Base-by-base conservation (phyloP, 2,797 vertebrate species). In the Prionace glauca region DNA sequence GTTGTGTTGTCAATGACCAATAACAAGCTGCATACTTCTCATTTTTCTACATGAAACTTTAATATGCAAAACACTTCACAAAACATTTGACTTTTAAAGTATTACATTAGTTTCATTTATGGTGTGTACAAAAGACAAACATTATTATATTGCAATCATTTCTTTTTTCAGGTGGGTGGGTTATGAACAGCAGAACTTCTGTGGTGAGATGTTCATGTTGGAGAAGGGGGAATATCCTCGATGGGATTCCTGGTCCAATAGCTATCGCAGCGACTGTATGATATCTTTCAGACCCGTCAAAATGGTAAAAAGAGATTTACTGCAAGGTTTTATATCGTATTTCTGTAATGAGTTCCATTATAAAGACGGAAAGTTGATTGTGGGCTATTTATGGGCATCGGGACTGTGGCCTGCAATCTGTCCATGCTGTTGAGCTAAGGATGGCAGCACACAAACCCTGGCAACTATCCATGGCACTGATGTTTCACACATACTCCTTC, bases 181-280 rank as follows among this genome's bases (percentile, higher is more conserved):
- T 86, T 98, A 97, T 77, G 98, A 98, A 96, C 98, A 98, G 97
- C 98, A 98, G 96, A 97, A 98, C 97, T 96, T 98, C 97, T 96
- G 87, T 0, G 98, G 98, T 88, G 98, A 98, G 97, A 98, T 98
- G 98, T 98, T 98, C 97, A 97, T 98, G 84, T 96, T 98, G 97
- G 98, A 98, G 97, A 98, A 97, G 96, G 98, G 98, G 88, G 98
- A 98, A 96, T 98, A 98, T 95, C 98, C 98, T 41, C 98, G 98
- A 96, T 98, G 98, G 98, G 98, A 98, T 96, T 98, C 98, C 96
- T 98, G 98, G 98, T 98, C 98, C 96, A 98, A 98, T 97, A 98
- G 98, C 96, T 97, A 98, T 97, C 97, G 98, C 95, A 98, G 97
- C 94, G 98, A 98, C 96, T 96, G 97, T 94, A 96, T 98, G 95